Percentiles rank a stretch among this genome's conserved stretches.
phyloP scores from a whole-genome alignment of 2,797 vertebrate genomes.

The Setipinna tenuifilis region DNA sequence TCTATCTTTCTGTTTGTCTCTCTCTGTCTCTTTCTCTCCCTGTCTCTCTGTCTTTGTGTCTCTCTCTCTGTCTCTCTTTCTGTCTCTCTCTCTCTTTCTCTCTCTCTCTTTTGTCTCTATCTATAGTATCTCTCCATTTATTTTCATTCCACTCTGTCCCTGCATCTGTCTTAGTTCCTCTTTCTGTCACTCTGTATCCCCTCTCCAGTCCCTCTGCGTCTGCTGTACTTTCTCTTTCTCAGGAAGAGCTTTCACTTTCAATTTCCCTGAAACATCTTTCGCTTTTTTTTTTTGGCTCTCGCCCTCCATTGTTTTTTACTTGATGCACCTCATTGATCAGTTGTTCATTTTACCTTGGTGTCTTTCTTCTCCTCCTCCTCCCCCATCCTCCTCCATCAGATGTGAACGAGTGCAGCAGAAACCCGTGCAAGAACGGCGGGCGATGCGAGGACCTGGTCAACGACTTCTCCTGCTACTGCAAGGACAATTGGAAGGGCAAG shows the following conservation, averaged over 20 bases:
- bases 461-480: conserved; percentile 94
- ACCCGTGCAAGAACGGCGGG: conserved; percentile 93
- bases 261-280: too few species aligned
- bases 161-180: not conserved
- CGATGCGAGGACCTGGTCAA: conserved; percentile 90
- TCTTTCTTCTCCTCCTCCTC: too few species aligned
- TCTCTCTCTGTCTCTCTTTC: not conserved
- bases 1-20: too few species aligned
- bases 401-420: conserved; percentile 90
- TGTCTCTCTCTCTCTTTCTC: not conserved
- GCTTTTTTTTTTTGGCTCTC: not conserved
- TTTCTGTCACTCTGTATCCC: not conserved
- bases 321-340: too few species aligned
- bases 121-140: not conserved
- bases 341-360: not conserved
- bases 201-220: not conserved
- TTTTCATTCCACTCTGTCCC: not conserved
- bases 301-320: not conserved
- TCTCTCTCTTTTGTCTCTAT: not conserved
- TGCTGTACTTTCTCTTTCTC: not conserved
- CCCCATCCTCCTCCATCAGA: conserved; percentile 69
- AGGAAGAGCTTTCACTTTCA: not conserved
- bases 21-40: too few species aligned
- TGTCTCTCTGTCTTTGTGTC: not conserved
- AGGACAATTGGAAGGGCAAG: conserved; percentile 95